Percentiles rank a stretch among this genome's conserved stretches.
Conservation (phyloP, 2,888 invertebrate genomes). For the Boloria selene region DNA sequence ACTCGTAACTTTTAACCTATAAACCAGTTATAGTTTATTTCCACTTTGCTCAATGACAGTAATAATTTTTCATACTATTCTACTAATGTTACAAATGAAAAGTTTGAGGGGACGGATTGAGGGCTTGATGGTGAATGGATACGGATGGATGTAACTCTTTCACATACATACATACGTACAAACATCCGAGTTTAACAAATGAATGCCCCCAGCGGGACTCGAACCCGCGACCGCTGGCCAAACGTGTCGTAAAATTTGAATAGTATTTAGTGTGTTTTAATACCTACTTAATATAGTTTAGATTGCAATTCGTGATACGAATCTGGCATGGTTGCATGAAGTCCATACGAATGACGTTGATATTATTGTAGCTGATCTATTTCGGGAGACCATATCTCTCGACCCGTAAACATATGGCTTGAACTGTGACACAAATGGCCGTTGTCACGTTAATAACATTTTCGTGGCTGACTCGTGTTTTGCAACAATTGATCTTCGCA, state of each 20-base stretch:
- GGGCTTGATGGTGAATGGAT: too few relatives aligned
- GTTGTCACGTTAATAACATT: slow-evolving; percentile 31
- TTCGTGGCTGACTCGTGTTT: slow-evolving; percentile 19
- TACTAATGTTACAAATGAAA: too few relatives aligned
- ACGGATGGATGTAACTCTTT: too few relatives aligned
- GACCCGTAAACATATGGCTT: slow-evolving; percentile 26
- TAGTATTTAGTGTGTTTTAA: background rate
- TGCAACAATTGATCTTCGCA: slow-evolving; percentile 3
- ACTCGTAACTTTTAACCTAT: too few relatives aligned
- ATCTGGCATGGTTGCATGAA: slow-evolving; percentile 17
- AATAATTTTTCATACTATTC: too few relatives aligned
- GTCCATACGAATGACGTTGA: slow-evolving; percentile 26
- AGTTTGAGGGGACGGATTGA: too few relatives aligned
- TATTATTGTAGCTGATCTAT: slow-evolving; percentile 35
- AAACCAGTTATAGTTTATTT: too few relatives aligned
- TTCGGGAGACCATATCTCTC: slow-evolving; percentile 36
- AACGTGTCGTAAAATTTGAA: background rate
- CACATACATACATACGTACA: too few relatives aligned
- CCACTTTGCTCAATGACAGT: too few relatives aligned
- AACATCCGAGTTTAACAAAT: too few relatives aligned
- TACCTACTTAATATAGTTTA: background rate
- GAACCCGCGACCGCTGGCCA: too few relatives aligned
- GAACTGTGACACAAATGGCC: slow-evolving; percentile 32
- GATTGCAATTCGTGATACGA: background rate
- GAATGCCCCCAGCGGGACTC: too few relatives aligned